phyloP scores from a whole-genome alignment of 2,888 invertebrate species.

The Plusia festucae region DNA sequence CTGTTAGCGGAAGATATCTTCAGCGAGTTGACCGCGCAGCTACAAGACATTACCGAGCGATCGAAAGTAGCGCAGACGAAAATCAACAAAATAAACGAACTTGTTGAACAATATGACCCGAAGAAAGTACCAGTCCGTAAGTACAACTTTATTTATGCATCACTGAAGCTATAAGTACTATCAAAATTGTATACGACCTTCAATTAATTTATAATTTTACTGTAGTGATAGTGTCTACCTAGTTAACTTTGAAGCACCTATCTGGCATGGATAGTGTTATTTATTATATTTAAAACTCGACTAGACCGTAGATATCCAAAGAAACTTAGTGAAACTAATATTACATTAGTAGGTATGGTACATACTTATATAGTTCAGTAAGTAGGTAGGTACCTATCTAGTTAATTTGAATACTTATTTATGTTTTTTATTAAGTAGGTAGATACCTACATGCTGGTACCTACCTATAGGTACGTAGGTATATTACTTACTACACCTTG shows the following conservation, averaged over 20 bases:
- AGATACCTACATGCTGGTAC: background rate
- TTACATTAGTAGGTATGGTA: too few relatives aligned
- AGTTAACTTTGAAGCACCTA: background rate
- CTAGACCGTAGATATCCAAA: constrained; percentile 20
- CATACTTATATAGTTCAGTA: too few relatives aligned
- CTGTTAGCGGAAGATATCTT: constrained; percentile 96
- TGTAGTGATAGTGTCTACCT: too few relatives aligned
- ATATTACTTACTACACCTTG: background rate
- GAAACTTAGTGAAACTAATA: background rate
- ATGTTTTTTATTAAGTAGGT: background rate
- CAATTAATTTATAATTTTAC: too few relatives aligned
- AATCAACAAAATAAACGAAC: constrained; percentile 92
- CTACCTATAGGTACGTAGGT: background rate
- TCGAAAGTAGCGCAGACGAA: constrained; percentile 92
- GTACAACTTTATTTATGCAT: constrained; percentile 81
- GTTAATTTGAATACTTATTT: background rate
- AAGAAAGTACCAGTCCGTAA: constrained; percentile 98
- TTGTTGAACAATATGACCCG: constrained; percentile 94
- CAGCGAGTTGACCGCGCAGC: constrained; percentile 93
- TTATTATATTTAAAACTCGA: constrained; percentile 35
- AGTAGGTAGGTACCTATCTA: background rate
- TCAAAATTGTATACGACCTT: too few relatives aligned
- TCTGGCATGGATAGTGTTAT: constrained; percentile 36
- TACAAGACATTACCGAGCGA: constrained; percentile 93
- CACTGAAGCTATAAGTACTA: too few relatives aligned